These are phyloP conservation scores for Channa maculata DNA, from an alignment of 2,113 vertebrate species.

Conservation along the genomic window DNA sequence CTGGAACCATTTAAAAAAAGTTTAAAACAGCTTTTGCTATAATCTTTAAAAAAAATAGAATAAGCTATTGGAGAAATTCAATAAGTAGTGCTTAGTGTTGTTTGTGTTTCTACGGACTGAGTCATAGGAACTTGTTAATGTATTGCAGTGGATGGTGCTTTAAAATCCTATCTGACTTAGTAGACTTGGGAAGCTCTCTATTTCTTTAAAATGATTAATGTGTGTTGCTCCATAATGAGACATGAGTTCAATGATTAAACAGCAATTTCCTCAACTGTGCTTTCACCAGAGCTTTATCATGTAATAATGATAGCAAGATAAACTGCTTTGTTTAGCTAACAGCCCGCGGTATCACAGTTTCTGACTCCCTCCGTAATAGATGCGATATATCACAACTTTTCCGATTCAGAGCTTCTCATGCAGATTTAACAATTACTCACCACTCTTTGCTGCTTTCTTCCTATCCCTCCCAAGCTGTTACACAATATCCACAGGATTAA, in stretches of 20 bases:
- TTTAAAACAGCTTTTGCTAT: too few relatives aligned
- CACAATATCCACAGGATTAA: conserved; percentile 27
- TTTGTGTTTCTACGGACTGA: too few relatives aligned
- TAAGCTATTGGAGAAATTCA: too few relatives aligned
- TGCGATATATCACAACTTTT: conserved; percentile 17
- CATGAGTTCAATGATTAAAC: conserved; percentile 21
- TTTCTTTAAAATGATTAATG: neutral
- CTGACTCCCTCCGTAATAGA: conserved; percentile 8
- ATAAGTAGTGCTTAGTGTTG: too few relatives aligned
- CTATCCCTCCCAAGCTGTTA: conserved; percentile 39
- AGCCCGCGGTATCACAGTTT: neutral
- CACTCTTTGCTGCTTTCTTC: conserved; percentile 14
- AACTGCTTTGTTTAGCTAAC: conserved; percentile 1
- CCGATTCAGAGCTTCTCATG: conserved; percentile 11
- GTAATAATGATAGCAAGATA: conserved; percentile 10
- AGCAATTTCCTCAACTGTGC: neutral
- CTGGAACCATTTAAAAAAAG: too few relatives aligned
- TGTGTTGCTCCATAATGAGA: neutral
- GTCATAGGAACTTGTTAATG: too few relatives aligned
- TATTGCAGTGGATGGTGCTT: too few relatives aligned
- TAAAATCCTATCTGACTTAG: neutral
- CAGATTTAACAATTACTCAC: conserved; percentile 28
- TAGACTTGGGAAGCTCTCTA: neutral
- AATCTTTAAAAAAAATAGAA: too few relatives aligned
- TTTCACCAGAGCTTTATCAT: conserved; percentile 12